Conservation (phyloP, 2,113 vertebrate genomes). For the Embiotoca jacksoni region DNA sequence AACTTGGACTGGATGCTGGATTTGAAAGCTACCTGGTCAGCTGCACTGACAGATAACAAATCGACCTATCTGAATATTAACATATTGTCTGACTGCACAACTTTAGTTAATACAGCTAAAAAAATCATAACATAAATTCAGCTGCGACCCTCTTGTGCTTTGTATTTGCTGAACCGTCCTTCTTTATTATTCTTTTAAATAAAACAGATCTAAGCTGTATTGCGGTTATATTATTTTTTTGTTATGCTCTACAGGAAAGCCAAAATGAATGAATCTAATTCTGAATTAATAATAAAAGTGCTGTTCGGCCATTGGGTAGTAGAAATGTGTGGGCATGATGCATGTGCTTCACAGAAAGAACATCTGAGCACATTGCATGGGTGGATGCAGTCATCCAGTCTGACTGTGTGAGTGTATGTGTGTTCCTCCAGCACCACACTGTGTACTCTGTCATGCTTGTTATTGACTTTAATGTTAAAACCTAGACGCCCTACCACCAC, state of each 20-base stretch:
- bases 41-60: constrained; percentile 9
- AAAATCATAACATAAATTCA: background rate
- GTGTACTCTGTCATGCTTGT: constrained; percentile 1
- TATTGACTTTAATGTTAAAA: constrained; percentile 22
- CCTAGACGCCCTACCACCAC: constrained; percentile 9
- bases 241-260: background rate
- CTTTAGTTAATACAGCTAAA: background rate
- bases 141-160: background rate
- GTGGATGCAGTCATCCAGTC: constrained; percentile 33
- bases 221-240: background rate
- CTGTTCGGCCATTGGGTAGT: constrained; percentile 20
- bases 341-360: constrained; percentile 12
- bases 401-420: constrained; percentile 12
- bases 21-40: constrained; percentile 3
- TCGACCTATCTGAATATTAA: background rate
- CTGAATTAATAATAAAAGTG: constrained; percentile 1
- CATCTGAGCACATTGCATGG: constrained; percentile 21
- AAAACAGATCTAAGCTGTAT: background rate
- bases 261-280: constrained; percentile 11
- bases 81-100: constrained; percentile 2
- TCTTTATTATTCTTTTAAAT: background rate
- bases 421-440: constrained; percentile 13
- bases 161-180: too few species aligned
- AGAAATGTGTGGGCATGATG: constrained; percentile 37
- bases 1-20: constrained; percentile 7